Conservation (phyloP, 2,113 vertebrate species). For the Etheostoma cragini region DNA sequence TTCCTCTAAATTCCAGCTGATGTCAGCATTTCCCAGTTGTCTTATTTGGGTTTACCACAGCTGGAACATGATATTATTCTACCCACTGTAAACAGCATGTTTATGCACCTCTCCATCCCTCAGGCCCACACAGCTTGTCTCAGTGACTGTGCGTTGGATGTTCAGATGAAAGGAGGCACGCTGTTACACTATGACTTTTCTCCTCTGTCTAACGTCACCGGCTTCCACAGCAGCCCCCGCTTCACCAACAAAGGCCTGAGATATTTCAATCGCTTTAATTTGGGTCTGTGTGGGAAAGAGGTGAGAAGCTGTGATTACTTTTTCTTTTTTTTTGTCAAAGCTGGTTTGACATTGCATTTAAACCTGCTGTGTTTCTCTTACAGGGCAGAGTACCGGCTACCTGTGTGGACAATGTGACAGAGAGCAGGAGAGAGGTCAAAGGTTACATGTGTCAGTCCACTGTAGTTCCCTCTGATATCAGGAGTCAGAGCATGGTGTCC, state of each 20-base stretch:
- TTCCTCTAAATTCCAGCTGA: not conserved
- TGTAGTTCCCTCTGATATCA: conserved; percentile 88
- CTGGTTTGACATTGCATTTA: not conserved
- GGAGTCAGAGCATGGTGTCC: conserved; percentile 87
- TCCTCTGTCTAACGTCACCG: conserved; percentile 75
- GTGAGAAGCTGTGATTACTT: conserved; percentile 72
- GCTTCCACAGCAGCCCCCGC: conserved; percentile 84
- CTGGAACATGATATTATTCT: not conserved
- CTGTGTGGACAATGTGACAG: conserved; percentile 91
- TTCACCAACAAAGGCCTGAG: conserved; percentile 93
- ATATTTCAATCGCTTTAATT: conserved; percentile 90
- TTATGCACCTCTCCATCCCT: not conserved
- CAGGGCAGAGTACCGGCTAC: conserved; percentile 85
- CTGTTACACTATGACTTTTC: conserved; percentile 88
- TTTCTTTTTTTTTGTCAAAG: not conserved
- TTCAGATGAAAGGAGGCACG: conserved; percentile 56
- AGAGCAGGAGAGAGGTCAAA: conserved; percentile 79
- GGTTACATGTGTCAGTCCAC: conserved; percentile 90
- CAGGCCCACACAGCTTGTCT: conserved; percentile 90
- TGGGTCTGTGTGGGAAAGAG: conserved; percentile 91
- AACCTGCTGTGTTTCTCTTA: conserved; percentile 7
- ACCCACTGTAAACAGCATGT: not conserved
- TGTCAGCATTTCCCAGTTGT: not conserved
- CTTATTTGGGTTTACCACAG: not conserved
- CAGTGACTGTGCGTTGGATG: conserved; percentile 87